Percentiles rank a stretch among this genome's conserved stretches.
Conservation (phyloP, 2,113 vertebrate genomes). For the Ceyx margarethae region DNA sequence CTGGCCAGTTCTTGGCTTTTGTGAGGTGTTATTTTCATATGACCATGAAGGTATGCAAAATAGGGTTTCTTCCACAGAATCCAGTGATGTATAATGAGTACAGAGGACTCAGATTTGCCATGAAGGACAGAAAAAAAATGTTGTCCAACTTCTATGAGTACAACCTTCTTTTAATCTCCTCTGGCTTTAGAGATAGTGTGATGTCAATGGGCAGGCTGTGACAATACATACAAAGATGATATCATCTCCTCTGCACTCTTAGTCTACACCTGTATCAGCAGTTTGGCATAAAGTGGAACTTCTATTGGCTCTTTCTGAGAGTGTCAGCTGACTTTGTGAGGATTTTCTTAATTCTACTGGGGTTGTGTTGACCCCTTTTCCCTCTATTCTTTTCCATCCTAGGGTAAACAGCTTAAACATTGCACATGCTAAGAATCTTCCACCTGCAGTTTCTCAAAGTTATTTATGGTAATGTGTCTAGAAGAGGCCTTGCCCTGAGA, state of each 20-base stretch:
- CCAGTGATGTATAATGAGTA: not conserved
- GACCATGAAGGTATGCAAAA: not conserved
- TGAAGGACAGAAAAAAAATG: not conserved
- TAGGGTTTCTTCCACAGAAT: not conserved
- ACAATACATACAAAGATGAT: not conserved
- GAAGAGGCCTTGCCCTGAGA: not conserved
- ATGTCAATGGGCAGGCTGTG: not conserved
- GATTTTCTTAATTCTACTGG: not conserved
- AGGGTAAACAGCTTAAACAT: not conserved
- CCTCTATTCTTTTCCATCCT: not conserved
- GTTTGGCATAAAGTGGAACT: not conserved
- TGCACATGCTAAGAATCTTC: not conserved
- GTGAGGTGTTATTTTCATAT: accelerated
- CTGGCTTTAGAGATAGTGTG: not conserved
- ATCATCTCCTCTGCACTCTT: not conserved
- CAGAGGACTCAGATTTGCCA: not conserved
- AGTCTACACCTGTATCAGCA: not conserved
- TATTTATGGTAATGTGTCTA: not conserved
- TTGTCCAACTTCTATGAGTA: not conserved
- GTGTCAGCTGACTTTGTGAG: not conserved
- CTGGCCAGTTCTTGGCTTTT: not conserved
- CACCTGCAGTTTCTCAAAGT: not conserved
- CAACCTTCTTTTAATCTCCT: not conserved
- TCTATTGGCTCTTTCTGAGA: not conserved
- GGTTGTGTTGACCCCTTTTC: not conserved